phyloP scores from a whole-genome alignment of 2,888 invertebrate genomes.

The Digitonthophagus gazella region DNA sequence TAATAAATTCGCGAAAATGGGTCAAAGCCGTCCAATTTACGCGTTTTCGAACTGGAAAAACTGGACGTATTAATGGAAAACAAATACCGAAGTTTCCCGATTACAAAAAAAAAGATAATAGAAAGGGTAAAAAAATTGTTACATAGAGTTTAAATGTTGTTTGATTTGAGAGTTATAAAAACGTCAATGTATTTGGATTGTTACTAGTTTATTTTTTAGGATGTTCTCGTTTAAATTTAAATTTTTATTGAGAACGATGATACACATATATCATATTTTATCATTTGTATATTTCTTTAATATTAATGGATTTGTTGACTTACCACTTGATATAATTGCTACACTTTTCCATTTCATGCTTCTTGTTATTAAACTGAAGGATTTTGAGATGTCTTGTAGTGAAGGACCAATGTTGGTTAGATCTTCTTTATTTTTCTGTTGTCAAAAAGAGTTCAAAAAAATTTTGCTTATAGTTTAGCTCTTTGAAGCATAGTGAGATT shows the following conservation, averaged over 20 bases:
- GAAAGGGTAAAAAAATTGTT: too few species aligned
- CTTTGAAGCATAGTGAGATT: too few species aligned
- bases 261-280: too few species aligned
- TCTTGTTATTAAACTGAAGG: slow-evolving; percentile 52
- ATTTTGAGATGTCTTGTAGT: slow-evolving; percentile 52
- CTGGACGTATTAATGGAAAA: neutral
- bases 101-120: neutral
- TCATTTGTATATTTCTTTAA: neutral
- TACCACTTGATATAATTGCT: slow-evolving; percentile 56
- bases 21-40: neutral
- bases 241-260: too few species aligned
- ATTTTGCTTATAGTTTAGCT: too few species aligned
- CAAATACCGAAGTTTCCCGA: neutral
- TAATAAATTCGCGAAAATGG: neutral
- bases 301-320: slow-evolving; percentile 38
- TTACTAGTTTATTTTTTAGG: too few species aligned
- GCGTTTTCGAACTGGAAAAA: neutral
- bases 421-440: slow-evolving; percentile 19
- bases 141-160: too few species aligned
- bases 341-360: slow-evolving; percentile 58
- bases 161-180: too few species aligned
- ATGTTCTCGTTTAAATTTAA: too few species aligned
- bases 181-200: too few species aligned
- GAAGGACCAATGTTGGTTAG: slow-evolving; percentile 48
- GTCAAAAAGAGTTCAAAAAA: too few species aligned